Evolutionary conservation across 2,888 invertebrate species (phyloP).

Genomic region (Torymus texanus): DNA sequence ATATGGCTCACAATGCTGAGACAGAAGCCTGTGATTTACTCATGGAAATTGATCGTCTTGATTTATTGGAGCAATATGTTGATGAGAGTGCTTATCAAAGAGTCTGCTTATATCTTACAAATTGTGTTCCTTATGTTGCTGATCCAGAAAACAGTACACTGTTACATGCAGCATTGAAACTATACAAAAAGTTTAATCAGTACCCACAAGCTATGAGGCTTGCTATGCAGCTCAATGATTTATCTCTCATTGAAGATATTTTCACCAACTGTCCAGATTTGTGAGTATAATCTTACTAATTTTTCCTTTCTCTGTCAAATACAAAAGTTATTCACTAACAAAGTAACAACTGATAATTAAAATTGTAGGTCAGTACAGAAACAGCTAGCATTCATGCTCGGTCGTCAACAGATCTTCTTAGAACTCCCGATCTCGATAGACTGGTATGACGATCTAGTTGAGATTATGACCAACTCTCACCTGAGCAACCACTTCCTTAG

Average conservation of each 20-base stretch:
- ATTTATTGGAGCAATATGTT: constrained; percentile 90
- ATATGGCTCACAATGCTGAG: constrained; percentile 98
- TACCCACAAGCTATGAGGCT: constrained; percentile 92
- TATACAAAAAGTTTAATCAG: constrained; percentile 91
- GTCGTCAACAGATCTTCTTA: constrained; percentile 93
- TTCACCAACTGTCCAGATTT: constrained; percentile 89
- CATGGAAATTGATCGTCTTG: constrained; percentile 96
- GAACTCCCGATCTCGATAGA: constrained; percentile 82
- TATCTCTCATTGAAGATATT: constrained; percentile 87
- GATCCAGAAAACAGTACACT: constrained; percentile 94
- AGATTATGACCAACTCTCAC: constrained; percentile 95
- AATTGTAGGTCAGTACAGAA: constrained; percentile 86
- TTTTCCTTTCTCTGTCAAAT: too few species aligned
- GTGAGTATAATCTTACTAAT: constrained; percentile 78
- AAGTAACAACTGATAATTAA: too few species aligned
- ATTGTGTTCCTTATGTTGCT: constrained; percentile 96
- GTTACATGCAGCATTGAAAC: constrained; percentile 86
- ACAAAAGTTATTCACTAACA: too few species aligned
- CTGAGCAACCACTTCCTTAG: constrained; percentile 95
- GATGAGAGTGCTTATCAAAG: constrained; percentile 92
- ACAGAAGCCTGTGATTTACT: constrained; percentile 98
- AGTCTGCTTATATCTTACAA: constrained; percentile 94
- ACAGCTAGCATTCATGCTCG: constrained; percentile 97
- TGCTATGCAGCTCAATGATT: constrained; percentile 92
- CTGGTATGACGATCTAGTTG: constrained; percentile 85